Evolutionary conservation across 2,797 vertebrate species (phyloP), one percentile per base, ranked within the genome.

Genomic region (Neosilurus mollespiculum): DNA sequence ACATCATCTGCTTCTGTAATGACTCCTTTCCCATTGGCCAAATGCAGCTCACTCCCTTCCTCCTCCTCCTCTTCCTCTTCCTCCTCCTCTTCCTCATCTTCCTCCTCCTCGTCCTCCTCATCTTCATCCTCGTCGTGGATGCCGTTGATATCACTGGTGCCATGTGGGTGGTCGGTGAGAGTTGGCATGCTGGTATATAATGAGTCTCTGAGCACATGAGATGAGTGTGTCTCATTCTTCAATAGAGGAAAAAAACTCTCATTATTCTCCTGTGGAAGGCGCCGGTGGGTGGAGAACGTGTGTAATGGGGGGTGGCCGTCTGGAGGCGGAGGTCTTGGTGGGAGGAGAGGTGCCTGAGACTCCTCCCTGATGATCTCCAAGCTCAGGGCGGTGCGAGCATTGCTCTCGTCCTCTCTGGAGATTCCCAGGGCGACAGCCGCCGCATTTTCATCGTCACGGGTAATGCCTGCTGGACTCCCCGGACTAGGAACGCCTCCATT

Each of bases 101-200:
- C 93, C 26, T 94, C 94, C 86, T 93, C 93, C 6, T 92, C 94
- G 0, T 94, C 93, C 10, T 94, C 92, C 70, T 94, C 87, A 20
- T 94, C 93, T 4, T 94, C 97, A 86, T 96, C 95, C 92, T 97
- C 96, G 86, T 94, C 95, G 89, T 93, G 93, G 89, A 93, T 88
- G 9, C 93, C 90, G 81, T 93, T 91, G 0, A 92, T 92, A 81
- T 95, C 94, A 18, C 76, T 71, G 11, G 83, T 82, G 0, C 91
- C 83, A 24, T 94, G 90, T 0, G 96, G 95, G 91, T 95, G 94
- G 88, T 96, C 97, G 10, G 95, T 96, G 91, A 99, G 94, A 0
- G 96, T 94, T 0, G 98, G 98, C 98, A 99, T 98, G 94, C 98
- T 99, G 91, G 98, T 98, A 90, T 98, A 99, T 86, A 99, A 95